These are phyloP conservation scores for Sipha flava DNA, from an alignment of 1,140 invertebrate species.

Conservation along the genomic window DNA sequence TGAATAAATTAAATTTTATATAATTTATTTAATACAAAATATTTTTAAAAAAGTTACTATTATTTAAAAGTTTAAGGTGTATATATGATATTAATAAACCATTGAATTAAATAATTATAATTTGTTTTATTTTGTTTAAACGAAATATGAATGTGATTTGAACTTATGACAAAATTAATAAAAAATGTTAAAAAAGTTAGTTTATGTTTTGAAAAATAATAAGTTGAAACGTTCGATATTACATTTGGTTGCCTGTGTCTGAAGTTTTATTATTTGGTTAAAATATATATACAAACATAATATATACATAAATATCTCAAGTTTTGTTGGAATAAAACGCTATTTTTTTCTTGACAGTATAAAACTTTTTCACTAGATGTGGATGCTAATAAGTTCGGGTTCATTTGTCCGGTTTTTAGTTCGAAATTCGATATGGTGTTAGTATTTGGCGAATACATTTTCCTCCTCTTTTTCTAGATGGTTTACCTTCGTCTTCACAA, in stretches of 20 bases:
- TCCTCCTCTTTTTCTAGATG: conserved; percentile 16
- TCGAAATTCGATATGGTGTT: conserved; percentile 21
- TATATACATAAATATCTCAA: not conserved
- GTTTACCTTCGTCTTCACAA: conserved; percentile 24
- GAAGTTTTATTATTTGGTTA: not conserved
- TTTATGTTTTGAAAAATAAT: conserved; percentile 18
- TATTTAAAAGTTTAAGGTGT: too few relatives aligned
- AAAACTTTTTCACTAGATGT: conserved; percentile 4
- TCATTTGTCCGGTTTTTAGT: conserved; percentile 26
- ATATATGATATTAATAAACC: too few relatives aligned
- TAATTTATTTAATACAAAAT: not conserved
- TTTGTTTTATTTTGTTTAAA: too few relatives aligned
- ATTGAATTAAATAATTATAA: too few relatives aligned
- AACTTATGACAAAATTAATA: not conserved
- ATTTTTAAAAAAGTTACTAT: too few relatives aligned
- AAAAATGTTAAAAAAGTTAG: conserved; percentile 21
- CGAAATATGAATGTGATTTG: not conserved
- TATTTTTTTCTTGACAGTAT: conserved; percentile 2
- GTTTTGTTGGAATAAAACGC: conserved; percentile 10
- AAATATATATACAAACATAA: not conserved
- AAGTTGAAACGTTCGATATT: conserved; percentile 14
- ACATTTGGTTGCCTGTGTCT: conserved; percentile 5
- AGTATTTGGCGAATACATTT: conserved; percentile 18
- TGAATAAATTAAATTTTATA: not conserved
- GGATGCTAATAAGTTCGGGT: conserved; percentile 30